Conservation (phyloP, 2,113 vertebrate species). For the Takifugu flavidus region DNA sequence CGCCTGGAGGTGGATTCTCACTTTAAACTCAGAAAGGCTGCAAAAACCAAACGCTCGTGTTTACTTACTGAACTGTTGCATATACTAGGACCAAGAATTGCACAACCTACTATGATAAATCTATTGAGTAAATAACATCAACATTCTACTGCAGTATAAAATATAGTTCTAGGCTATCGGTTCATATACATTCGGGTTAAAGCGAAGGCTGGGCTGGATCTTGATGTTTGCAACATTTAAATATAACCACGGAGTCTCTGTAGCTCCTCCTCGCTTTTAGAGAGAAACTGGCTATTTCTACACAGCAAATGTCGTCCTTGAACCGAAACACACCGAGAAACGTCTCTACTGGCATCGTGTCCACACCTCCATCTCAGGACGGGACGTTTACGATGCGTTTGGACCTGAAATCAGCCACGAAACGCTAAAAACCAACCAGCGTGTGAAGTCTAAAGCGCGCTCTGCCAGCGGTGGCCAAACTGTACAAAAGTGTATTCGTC, state of each 20-base stretch:
- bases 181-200: constrained; percentile 63
- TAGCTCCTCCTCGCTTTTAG: constrained; percentile 4
- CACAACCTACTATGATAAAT: constrained; percentile 64
- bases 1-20: constrained; percentile 35
- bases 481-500: not conserved
- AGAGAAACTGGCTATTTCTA: constrained; percentile 8
- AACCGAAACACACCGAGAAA: constrained; percentile 13
- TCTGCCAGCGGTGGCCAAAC: constrained; percentile 1
- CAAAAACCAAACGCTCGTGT: constrained; percentile 25
- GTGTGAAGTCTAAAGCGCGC: constrained; percentile 12
- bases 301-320: constrained; percentile 21
- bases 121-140: constrained; percentile 64
- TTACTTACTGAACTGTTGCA: constrained; percentile 51
- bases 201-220: constrained; percentile 58
- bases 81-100: constrained; percentile 72
- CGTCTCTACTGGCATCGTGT: constrained; percentile 17
- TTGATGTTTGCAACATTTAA: constrained; percentile 38
- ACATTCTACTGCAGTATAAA: constrained; percentile 58
- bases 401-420: constrained; percentile 12
- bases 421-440: constrained; percentile 8
- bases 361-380: not conserved
- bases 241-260: constrained; percentile 26
- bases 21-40: constrained; percentile 25
- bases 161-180: constrained; percentile 55
- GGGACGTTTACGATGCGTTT: not conserved